These are phyloP conservation scores for Petrocephalus zakoni DNA, from an alignment of 2,113 vertebrate species.

Conservation along the genomic window DNA sequence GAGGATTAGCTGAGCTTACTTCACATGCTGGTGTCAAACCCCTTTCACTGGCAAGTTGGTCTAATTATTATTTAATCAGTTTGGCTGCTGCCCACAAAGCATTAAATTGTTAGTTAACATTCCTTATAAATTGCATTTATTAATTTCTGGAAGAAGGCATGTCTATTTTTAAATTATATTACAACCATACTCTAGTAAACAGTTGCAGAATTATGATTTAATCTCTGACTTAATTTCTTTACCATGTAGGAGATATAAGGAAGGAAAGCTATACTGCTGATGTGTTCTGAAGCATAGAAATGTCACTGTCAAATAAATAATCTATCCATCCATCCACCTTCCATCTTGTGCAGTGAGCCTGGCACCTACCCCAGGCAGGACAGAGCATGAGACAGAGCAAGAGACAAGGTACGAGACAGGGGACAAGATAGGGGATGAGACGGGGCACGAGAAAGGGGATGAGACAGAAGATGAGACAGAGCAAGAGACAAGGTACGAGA, in stretches of 20 bases:
- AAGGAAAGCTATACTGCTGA: not conserved
- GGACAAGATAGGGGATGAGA: too few species aligned
- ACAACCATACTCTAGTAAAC: conserved; percentile 65
- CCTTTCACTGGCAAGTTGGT: conserved; percentile 54
- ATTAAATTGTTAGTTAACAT: conserved; percentile 74
- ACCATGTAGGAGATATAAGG: not conserved
- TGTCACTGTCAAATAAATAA: not conserved
- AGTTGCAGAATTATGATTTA: conserved; percentile 54
- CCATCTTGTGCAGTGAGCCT: not conserved
- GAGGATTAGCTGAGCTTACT: conserved; percentile 38
- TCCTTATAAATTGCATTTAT: conserved; percentile 76
- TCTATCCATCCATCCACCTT: not conserved
- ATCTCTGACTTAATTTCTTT: conserved; percentile 43
- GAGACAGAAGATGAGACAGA: too few species aligned
- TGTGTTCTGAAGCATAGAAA: conserved; percentile 18
- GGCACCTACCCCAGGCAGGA: not conserved
- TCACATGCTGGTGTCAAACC: conserved; percentile 49
- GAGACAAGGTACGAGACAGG: not conserved
- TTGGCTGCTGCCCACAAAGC: conserved; percentile 68
- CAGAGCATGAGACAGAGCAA: not conserved
- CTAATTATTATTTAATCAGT: conserved; percentile 68
- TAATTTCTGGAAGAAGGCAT: conserved; percentile 67
- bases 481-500: too few species aligned
- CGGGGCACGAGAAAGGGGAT: too few species aligned
- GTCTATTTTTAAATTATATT: conserved; percentile 67